phyloP scores from a whole-genome alignment of 2,113 vertebrate species.

The Otus sunia region DNA sequence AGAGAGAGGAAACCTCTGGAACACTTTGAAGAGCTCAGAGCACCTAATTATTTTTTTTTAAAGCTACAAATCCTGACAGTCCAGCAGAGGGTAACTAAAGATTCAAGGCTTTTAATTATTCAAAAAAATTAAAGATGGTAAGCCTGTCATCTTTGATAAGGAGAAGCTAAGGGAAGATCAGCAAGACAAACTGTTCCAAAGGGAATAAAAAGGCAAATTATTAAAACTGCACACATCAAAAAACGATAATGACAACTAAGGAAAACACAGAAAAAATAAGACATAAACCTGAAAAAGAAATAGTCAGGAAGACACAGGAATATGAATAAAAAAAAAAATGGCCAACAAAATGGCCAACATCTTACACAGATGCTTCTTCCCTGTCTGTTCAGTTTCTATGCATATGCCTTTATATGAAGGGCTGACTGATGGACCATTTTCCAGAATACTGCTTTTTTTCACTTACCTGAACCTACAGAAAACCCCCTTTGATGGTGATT shows the following conservation, averaged over 20 bases:
- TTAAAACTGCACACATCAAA: not conserved
- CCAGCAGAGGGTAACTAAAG: constrained; percentile 12
- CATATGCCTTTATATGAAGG: not conserved
- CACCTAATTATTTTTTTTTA: not conserved
- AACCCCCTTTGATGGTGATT: not conserved
- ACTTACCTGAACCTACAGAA: not conserved
- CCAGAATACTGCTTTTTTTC: not conserved
- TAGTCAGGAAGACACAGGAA: not conserved
- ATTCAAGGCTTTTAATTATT: not conserved
- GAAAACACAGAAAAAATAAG: not conserved
- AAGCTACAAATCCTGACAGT: not conserved
- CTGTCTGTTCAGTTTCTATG: not conserved
- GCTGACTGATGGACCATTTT: not conserved
- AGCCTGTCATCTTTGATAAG: not conserved
- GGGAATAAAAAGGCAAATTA: not conserved
- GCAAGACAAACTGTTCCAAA: not conserved
- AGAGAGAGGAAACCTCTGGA: not conserved
- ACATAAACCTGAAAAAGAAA: not conserved
- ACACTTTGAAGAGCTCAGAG: not conserved
- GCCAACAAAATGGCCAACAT: no score
- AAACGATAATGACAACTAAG: not conserved
- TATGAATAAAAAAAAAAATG: no score
- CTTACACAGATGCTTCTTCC: not conserved
- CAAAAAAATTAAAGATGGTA: not conserved
- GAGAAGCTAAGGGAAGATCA: not conserved